phyloP scores from a whole-genome alignment of 2,797 vertebrate species.

The Clarias platycephalus region DNA sequence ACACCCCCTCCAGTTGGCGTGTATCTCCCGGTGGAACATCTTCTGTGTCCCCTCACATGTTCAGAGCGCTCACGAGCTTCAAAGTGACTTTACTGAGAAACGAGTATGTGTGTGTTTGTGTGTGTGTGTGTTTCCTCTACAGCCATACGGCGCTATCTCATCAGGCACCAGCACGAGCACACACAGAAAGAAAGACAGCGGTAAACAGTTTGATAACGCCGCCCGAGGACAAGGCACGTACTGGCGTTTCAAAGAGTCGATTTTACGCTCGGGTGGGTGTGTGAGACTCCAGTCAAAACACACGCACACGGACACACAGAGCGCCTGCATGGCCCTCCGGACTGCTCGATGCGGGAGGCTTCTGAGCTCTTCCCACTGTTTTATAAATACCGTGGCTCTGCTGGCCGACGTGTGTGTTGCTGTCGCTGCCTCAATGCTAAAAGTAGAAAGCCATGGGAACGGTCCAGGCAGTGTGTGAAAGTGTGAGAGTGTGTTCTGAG shows the following conservation, averaged over 20 bases:
- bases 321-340: slow-evolving; percentile 46
- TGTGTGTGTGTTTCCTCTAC: slow-evolving; percentile 19
- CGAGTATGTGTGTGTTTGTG: slow-evolving; percentile 34
- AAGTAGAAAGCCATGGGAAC: slow-evolving; percentile 36
- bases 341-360: slow-evolving; percentile 56
- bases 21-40: slow-evolving; percentile 6
- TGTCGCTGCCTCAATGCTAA: slow-evolving; percentile 23
- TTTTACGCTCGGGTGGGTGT: slow-evolving; percentile 60
- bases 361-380: slow-evolving; percentile 48
- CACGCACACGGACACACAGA: slow-evolving; percentile 26
- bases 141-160: slow-evolving; percentile 11
- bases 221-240: slow-evolving; percentile 50
- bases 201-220: slow-evolving; percentile 60
- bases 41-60: not conserved
- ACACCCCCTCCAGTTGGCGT: not conserved
- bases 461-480: not conserved
- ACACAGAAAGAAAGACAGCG: slow-evolving; percentile 58
- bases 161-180: slow-evolving; percentile 31
- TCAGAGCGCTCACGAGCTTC: not conserved
- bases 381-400: slow-evolving; percentile 56
- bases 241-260: slow-evolving; percentile 67
- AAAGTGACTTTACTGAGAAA: slow-evolving; percentile 26
- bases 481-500: not conserved
- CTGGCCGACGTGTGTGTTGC: not conserved
- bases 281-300: slow-evolving; percentile 74